Evolutionary conservation across 1,140 invertebrate genomes (phyloP).

Genomic region (Cherax quadricarinatus): DNA sequence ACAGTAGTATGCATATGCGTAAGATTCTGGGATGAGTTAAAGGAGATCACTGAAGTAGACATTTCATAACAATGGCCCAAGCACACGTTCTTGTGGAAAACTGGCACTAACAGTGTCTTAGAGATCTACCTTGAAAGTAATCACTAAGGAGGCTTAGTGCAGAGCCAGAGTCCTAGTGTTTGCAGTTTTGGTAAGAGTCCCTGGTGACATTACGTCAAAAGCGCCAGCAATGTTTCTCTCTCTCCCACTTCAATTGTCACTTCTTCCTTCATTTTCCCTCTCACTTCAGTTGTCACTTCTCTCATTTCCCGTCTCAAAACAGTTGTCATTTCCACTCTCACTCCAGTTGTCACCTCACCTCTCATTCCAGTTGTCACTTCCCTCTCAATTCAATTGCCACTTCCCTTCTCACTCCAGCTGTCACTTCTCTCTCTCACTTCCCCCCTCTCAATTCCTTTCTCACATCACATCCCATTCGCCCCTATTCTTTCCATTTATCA

Average conservation of each 20-base stretch:
- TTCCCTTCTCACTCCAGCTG: not conserved
- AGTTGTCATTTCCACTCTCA: not conserved
- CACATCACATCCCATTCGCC: not conserved
- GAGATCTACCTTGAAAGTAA: no score
- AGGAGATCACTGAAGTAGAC: no score
- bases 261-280: not conserved
- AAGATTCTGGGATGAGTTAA: no score
- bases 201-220: no score
- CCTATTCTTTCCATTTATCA: slow-evolving; percentile 8
- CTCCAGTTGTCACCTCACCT: not conserved
- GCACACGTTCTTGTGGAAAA: no score
- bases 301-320: not conserved
- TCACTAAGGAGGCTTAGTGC: no score
- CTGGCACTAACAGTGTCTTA: no score
- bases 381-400: not conserved
- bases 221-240: no score
- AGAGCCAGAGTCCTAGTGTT: no score
- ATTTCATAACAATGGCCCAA: no score
- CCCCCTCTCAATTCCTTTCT: not conserved
- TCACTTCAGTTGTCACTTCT: not conserved
- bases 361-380: not conserved
- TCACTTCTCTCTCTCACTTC: not conserved
- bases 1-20: no score
- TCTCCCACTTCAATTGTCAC: not conserved
- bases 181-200: no score